phyloP scores from a whole-genome alignment of 2,888 invertebrate species.

The Rhabditoides inermis region DNA sequence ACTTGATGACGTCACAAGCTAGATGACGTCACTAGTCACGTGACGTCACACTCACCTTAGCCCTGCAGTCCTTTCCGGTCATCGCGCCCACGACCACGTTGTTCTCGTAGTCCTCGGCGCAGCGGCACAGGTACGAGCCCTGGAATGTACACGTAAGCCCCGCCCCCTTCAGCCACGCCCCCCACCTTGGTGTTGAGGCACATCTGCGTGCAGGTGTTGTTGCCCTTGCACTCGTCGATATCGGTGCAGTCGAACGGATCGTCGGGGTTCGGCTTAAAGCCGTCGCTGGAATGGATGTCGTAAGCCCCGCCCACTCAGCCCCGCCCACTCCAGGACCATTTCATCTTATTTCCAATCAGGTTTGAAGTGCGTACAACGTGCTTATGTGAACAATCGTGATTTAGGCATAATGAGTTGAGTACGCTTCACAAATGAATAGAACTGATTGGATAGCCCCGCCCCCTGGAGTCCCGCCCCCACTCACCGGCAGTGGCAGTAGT shows the following conservation, averaged over 20 bases:
- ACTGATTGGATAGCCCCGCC: too few species aligned
- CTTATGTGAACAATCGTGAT: too few species aligned
- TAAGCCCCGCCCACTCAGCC: conserved; percentile 75
- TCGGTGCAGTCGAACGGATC: conserved; percentile 53
- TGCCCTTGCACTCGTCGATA: conserved; percentile 55
- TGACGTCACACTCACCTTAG: conserved; percentile 33
- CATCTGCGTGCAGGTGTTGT: conserved; percentile 82
- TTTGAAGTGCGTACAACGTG: too few species aligned
- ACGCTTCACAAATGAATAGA: too few species aligned
- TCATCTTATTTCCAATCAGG: too few species aligned
- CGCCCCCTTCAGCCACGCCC: conserved; percentile 74
- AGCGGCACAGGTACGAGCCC: conserved; percentile 80
- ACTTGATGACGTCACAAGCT: too few species aligned
- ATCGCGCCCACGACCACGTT: conserved; percentile 50
- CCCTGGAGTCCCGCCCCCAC: too few species aligned
- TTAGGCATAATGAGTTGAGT: too few species aligned
- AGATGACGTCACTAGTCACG: too few species aligned
- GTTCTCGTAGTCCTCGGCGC: conserved; percentile 59
- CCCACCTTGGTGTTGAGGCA: conserved; percentile 85
- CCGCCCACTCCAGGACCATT: too few species aligned
- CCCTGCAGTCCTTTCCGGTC: conserved; percentile 52
- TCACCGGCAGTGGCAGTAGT: conserved; percentile 32
- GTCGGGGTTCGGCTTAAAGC: conserved; percentile 65
- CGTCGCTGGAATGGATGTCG: conserved; percentile 84
- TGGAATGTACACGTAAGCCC: conserved; percentile 52